Base-by-base conservation (phyloP, 2,888 invertebrate genomes). In the Cataglyphis livida region DNA sequence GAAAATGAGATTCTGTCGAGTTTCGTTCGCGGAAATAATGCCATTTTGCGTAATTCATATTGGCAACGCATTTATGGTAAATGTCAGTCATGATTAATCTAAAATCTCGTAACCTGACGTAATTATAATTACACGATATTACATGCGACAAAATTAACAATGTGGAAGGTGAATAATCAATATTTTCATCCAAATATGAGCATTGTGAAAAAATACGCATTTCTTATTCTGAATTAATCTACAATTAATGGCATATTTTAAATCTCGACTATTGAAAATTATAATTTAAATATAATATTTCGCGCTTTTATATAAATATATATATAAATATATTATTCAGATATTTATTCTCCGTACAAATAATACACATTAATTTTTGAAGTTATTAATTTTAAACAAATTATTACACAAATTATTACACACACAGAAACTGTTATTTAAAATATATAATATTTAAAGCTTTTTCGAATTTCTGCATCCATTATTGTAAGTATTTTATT, bases 41-140 rank as follows among this genome's bases (percentile, higher is more conserved):
- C 28, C 28, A 68, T 76, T 54, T 76, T 28, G 21, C 78, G 41
- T 71, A 79, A 79, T 79, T 48, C 78, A 44, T 28, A 57, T 62
- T 44, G 78, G 51, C 71, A 57, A 32, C 12, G 32, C 44, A 59
- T 35, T 66, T 51, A 15, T 48, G 35, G 65, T 65, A 65, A 75
- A 76, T 68, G 76, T 79, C 57, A 76, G 25, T 41, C 68, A 3
- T 18, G 71, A 79, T 79, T 79, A 71, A 71, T 35, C 3, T 4
- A 51, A 57, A 71, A 32, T 4, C 57, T 41, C 41, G 78, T 48
- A 38, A 59, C 35, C 9, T 21, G 44, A 71, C 21, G 32, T 44
- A 28, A 71, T 71, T 70, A 32, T n/a, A n/a, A 68, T 54, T 25
- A 35, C 9, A 70, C 38, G 12, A 15, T 32, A 32, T 32, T n/a